Base-by-base conservation (phyloP, 1,140 invertebrate species). In the Calliopsis andreniformis region DNA sequence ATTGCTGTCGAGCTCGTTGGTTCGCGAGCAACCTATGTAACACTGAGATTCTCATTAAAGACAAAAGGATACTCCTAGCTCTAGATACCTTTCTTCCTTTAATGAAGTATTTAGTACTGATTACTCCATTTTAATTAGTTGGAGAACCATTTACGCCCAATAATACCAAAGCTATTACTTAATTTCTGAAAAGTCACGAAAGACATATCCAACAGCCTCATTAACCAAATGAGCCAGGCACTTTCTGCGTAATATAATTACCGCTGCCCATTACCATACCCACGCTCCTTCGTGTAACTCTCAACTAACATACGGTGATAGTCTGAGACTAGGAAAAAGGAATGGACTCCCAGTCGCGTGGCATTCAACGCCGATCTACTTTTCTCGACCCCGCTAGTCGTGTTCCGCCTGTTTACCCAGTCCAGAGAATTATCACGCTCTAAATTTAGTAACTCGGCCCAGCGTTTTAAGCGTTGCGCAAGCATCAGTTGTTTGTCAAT, bases 281-380 rank as follows among this genome's bases (percentile, higher is more conserved):
- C 35, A 72, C 58, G 59, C 45, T 1, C 5, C 4, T 23, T 49
- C 32, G 28, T n/a, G n/a, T n/a, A 59, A 59, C 23, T 1, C 30
- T 14, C 28, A 23, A 28, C 56, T 70, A 8, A n/a, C 43, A n/a
- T 23, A 5, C 49, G 16, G 28, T 18, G 23, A 35, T 59, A 30
- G 2, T 5, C n/a, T 7, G 3, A n/a, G 43, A 45, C 25, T 16
- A 30, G 3, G 32, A 71, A 62, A 71, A 6, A 28, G 18, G 20
- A 45, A 42, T n/a, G 25, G n/a, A n/a, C n/a, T 45, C 25, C n/a
- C 10, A 45, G 10, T 67, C 47, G n/a, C 42, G 25, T 62, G 59
- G 23, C 35, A 18, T 49, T n/a, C 20, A 39, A 0, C 55, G 3
- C 14, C 7, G 16, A 39, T 51, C 30, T 42, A 23, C 61, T 62